Conservation (phyloP, 2,113 vertebrate genomes). For the Buteo buteo region DNA sequence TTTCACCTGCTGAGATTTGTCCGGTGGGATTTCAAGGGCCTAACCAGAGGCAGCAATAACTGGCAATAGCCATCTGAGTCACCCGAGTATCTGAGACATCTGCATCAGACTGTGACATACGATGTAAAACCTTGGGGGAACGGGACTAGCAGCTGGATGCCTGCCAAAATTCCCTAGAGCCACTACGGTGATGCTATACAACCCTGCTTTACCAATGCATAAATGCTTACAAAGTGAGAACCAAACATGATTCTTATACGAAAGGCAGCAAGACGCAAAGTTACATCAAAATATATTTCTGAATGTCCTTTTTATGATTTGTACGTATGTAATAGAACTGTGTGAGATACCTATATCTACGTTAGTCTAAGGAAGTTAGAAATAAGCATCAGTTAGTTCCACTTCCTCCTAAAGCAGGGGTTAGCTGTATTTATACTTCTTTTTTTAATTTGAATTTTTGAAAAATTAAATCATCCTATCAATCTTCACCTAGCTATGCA, state of each 20-base stretch:
- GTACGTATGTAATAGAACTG: background rate
- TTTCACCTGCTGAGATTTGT: background rate
- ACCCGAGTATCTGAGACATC: background rate
- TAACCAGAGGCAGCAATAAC: background rate
- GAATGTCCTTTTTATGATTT: background rate
- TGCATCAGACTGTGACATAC: background rate
- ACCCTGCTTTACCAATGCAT: background rate
- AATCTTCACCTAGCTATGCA: background rate
- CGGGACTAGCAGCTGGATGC: background rate
- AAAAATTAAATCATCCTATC: background rate
- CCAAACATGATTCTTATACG: background rate
- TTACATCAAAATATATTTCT: background rate
- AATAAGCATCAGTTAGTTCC: background rate
- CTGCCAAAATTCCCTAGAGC: background rate
- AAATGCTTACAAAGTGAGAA: background rate
- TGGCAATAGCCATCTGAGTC: background rate
- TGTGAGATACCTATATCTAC: background rate
- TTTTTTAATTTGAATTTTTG: background rate
- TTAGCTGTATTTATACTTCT: background rate
- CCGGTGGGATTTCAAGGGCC: background rate
- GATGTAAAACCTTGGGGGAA: background rate
- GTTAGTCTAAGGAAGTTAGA: background rate
- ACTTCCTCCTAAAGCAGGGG: background rate
- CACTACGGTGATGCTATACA: background rate
- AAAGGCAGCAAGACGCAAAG: background rate